phyloP scores from a whole-genome alignment of 1,140 invertebrate genomes.

The Ceratosolen solmsi region DNA sequence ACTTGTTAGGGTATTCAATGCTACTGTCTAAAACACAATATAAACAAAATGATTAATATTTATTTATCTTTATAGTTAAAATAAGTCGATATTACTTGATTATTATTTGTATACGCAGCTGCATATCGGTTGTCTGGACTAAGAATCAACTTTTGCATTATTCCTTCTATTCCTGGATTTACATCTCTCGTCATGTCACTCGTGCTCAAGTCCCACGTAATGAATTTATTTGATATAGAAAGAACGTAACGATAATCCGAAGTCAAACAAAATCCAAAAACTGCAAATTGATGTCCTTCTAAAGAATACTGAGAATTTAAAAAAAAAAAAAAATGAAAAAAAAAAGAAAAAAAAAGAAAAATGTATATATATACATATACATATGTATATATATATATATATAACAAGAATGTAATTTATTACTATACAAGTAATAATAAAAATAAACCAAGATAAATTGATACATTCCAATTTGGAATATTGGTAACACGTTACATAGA shows the following conservation, averaged over 20 bases:
- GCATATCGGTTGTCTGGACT: slow-evolving; percentile 97
- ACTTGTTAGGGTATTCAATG: slow-evolving; percentile 92
- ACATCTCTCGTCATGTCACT: slow-evolving; percentile 93
- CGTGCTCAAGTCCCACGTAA: slow-evolving; percentile 97
- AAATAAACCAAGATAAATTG: too few relatives aligned
- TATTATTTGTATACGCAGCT: slow-evolving; percentile 96
- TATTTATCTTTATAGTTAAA: slow-evolving; percentile 15
- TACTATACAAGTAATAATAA: too few relatives aligned
- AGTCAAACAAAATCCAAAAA: slow-evolving; percentile 94
- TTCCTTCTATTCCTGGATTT: slow-evolving; percentile 93
- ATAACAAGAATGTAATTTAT: too few relatives aligned
- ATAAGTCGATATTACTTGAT: slow-evolving; percentile 78
- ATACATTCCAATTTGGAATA: too few relatives aligned
- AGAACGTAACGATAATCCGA: slow-evolving; percentile 95
- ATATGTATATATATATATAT: neutral
- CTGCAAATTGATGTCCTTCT: slow-evolving; percentile 98
- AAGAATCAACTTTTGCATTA: slow-evolving; percentile 95
- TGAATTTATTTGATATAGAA: slow-evolving; percentile 96
- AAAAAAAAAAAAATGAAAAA: slow-evolving; percentile 2
- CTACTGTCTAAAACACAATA: slow-evolving; percentile 83
- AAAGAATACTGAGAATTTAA: slow-evolving; percentile 85
- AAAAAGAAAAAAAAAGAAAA: too few relatives aligned
- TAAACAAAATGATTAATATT: too few relatives aligned
- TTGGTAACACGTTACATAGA: too few relatives aligned
- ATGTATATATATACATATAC: too few relatives aligned